Conservation (phyloP, 2,113 vertebrate genomes). For the Cathartes aura region DNA sequence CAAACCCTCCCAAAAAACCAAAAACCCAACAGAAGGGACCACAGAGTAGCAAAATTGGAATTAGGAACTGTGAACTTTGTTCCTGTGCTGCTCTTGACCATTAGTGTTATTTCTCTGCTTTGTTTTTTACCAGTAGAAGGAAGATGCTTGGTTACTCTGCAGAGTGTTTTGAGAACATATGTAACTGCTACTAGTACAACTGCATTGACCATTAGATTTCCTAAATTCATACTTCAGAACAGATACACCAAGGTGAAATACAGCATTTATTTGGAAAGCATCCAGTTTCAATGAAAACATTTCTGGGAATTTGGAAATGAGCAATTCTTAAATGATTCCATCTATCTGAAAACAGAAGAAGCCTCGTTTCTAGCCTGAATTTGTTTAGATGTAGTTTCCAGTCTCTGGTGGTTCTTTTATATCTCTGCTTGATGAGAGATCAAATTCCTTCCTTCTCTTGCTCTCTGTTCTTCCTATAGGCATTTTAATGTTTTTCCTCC, state of each 20-base stretch:
- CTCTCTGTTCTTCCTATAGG: background rate
- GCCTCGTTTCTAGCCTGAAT: background rate
- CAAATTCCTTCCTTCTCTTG: background rate
- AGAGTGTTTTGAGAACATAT: background rate
- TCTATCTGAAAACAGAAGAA: background rate
- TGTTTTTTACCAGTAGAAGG: background rate
- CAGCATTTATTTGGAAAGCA: background rate
- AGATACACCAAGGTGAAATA: background rate
- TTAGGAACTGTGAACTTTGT: background rate
- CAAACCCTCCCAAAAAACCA: fast-evolving
- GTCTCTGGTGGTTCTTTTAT: background rate
- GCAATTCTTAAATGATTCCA: background rate
- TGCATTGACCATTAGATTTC: background rate
- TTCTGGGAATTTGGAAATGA: background rate
- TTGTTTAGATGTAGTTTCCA: background rate
- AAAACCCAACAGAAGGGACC: background rate
- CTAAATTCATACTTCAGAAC: background rate
- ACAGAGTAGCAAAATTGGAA: background rate
- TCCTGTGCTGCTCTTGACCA: background rate
- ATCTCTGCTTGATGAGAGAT: background rate
- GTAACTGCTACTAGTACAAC: background rate
- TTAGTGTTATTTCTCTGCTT: background rate
- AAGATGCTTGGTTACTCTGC: background rate
- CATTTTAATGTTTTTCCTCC: background rate
- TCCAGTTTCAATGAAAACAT: background rate